These are phyloP conservation scores for Hanleya hanleyi DNA, from an alignment of 2,888 invertebrate species.

Conservation along the genomic window DNA sequence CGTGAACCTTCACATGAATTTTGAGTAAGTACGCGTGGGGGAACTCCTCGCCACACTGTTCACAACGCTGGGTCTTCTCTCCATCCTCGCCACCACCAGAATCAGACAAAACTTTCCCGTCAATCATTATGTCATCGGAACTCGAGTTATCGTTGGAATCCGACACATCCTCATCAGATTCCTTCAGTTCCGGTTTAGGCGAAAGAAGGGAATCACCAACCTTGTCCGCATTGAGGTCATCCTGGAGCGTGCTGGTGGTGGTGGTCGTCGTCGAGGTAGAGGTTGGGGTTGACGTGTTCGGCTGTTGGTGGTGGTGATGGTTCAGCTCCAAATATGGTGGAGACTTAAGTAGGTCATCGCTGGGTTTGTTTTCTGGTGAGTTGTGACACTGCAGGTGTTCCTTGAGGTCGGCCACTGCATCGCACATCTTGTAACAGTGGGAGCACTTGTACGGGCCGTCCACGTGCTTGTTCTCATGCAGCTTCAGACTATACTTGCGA, in stretches of 20 bases:
- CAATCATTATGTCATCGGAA: background rate
- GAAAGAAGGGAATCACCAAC: background rate
- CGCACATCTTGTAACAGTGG: conserved; percentile 53
- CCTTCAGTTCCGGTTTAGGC: background rate
- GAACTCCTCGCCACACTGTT: conserved; percentile 59
- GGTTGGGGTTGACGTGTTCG: background rate
- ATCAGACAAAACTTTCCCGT: background rate
- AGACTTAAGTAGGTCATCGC: background rate
- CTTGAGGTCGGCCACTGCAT: conserved; percentile 47
- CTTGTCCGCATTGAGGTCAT: background rate
- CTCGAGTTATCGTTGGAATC: conserved; percentile 33
- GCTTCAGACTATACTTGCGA: conserved; percentile 51
- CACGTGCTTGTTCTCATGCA: conserved; percentile 51
- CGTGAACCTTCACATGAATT: conserved; percentile 62
- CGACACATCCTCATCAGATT: background rate
- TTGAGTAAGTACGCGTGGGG: conserved; percentile 57
- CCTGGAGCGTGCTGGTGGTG: background rate
- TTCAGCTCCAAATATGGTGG: background rate
- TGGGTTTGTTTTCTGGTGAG: background rate
- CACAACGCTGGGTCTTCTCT: conserved; percentile 56
- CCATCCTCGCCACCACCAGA: background rate
- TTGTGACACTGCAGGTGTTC: conserved; percentile 54
- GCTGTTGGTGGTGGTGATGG: background rate
- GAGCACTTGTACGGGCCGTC: conserved; percentile 59
- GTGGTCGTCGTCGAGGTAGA: background rate